These are phyloP conservation scores for Sphenopsis melanotis DNA, from an alignment of 2,797 vertebrate genomes.

Conservation along the genomic window DNA sequence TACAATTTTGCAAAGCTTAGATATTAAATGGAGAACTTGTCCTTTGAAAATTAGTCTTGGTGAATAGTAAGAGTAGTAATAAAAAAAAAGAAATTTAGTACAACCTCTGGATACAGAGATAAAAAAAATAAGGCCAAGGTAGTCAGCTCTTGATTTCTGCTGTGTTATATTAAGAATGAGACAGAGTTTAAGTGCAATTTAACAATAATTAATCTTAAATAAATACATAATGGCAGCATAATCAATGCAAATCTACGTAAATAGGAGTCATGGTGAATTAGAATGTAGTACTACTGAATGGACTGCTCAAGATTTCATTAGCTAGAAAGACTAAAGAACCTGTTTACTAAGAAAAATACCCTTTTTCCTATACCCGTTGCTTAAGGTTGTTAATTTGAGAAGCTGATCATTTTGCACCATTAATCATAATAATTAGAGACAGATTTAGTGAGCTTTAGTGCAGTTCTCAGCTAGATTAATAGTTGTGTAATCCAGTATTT, in stretches of 20 bases:
- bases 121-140: not conserved
- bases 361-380: conserved; percentile 58
- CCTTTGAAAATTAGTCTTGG: not conserved
- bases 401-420: conserved; percentile 68
- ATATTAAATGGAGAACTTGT: not conserved
- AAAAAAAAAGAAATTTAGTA: not conserved
- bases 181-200: conserved; percentile 36
- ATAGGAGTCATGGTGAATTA: conserved; percentile 50
- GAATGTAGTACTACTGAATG: conserved; percentile 36
- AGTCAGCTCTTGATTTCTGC: not conserved
- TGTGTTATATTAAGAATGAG: conserved; percentile 16
- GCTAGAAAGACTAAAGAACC: conserved; percentile 46
- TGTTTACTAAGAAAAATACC: conserved; percentile 42
- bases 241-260: conserved; percentile 66
- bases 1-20: not conserved
- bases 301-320: conserved; percentile 54
- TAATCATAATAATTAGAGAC: conserved; percentile 75
- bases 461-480: conserved; percentile 73
- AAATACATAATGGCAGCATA: conserved; percentile 56
- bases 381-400: conserved; percentile 69
- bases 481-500: conserved; percentile 65
- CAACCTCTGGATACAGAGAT: not conserved
- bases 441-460: conserved; percentile 73
- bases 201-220: conserved; percentile 62
- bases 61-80: not conserved